Percentiles rank a stretch among this genome's conserved stretches.
Conservation (phyloP, 2,888 invertebrate species). For the Heteromurus nitidus region DNA sequence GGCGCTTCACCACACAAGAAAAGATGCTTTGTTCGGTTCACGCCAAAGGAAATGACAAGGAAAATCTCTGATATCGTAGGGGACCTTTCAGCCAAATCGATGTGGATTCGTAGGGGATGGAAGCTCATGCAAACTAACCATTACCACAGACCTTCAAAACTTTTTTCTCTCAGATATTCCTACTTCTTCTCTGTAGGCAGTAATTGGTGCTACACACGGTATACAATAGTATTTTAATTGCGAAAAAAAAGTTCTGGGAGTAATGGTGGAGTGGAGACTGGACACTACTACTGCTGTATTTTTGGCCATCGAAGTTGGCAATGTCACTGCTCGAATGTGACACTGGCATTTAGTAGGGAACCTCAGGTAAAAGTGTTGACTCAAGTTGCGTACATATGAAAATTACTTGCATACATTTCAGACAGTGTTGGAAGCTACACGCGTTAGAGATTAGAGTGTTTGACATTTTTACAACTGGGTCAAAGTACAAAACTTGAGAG, state of each 20-base stretch:
- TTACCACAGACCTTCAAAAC: constrained; percentile 59
- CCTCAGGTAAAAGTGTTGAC: no score
- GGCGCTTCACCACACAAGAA: background rate
- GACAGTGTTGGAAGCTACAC: no score
- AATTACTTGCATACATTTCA: no score
- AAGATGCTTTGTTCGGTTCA: no score
- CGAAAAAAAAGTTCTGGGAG: constrained; percentile 5
- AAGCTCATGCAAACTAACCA: constrained; percentile 59
- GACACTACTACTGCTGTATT: background rate
- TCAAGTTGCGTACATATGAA: no score
- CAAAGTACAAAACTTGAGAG: no score
- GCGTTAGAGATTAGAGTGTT: no score
- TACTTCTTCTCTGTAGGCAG: background rate
- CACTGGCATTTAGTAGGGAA: constrained; percentile 1
- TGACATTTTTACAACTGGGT: no score
- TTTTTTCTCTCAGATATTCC: constrained; percentile 26
- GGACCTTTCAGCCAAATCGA: constrained; percentile 20
- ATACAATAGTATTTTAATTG: constrained; percentile 13
- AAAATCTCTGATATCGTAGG: background rate
- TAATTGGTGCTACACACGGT: constrained; percentile 7
- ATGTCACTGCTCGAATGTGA: constrained; percentile 38
- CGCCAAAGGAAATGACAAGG: no score
- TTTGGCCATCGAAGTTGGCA: constrained; percentile 58
- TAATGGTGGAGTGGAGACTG: background rate
- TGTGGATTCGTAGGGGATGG: background rate